phyloP scores from a whole-genome alignment of 2,797 vertebrate genomes.

The Delichon dasypus region DNA sequence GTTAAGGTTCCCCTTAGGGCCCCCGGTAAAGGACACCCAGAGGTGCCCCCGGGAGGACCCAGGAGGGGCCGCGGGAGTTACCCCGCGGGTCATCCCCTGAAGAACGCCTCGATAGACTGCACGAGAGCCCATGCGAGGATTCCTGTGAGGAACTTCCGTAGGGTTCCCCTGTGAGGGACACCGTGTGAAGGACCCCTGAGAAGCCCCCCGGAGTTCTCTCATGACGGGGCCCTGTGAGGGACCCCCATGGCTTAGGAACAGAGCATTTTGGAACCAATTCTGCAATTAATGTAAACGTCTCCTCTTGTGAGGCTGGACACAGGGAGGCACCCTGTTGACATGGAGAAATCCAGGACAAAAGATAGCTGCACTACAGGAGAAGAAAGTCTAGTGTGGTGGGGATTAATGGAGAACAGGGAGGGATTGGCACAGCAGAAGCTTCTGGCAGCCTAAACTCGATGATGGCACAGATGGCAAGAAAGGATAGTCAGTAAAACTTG shows the following conservation, averaged over 20 bases:
- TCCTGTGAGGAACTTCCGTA: neutral
- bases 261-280: neutral
- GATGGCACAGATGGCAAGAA: neutral
- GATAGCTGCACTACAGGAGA: neutral
- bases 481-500: neutral
- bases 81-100: neutral
- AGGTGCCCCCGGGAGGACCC: fast-evolving
- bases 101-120: too few relatives aligned
- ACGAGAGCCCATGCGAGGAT: neutral
- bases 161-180: too few relatives aligned
- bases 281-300: fast-evolving
- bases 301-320: too few relatives aligned
- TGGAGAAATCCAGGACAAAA: neutral
- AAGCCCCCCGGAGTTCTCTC: too few relatives aligned
- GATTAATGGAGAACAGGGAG: too few relatives aligned
- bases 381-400: neutral
- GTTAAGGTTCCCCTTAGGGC: too few relatives aligned
- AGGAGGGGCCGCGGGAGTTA: neutral
- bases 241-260: neutral
- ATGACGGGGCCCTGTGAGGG: neutral
- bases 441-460: neutral
- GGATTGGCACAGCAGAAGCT: neutral
- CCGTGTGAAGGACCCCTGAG: neutral
- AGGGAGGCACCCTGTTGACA: neutral
- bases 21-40: too few relatives aligned